Percentiles rank a stretch among this genome's conserved stretches.
Evolutionary conservation across 2,113 vertebrate genomes (phyloP).

Genomic region (Halcyon malimbica): DNA sequence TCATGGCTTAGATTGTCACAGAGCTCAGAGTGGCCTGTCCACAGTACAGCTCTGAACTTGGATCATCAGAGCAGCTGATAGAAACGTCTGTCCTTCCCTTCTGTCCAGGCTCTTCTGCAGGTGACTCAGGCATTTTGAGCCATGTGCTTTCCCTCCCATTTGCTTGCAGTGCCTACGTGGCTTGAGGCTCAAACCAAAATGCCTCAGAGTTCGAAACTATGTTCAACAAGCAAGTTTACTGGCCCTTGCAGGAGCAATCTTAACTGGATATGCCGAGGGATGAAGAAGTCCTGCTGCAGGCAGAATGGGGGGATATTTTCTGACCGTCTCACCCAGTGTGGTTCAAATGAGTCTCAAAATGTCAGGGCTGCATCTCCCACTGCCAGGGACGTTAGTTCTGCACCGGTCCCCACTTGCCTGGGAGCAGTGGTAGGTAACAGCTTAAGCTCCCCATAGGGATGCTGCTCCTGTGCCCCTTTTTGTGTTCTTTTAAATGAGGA

Average conservation of each 20-base stretch:
- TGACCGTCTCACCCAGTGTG: background rate
- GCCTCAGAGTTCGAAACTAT: background rate
- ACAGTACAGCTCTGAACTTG: background rate
- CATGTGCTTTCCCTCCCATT: background rate
- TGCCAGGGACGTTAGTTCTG: background rate
- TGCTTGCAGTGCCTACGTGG: background rate
- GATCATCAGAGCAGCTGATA: background rate
- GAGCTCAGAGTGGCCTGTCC: background rate
- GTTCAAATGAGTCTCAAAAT: background rate
- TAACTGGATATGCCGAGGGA: rapidly evolving
- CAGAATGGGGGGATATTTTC: background rate
- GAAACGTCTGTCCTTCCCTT: background rate
- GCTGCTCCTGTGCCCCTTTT: background rate
- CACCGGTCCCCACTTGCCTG: background rate
- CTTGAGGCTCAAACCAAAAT: background rate
- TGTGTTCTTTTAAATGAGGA: background rate
- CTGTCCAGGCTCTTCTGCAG: background rate
- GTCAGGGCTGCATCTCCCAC: background rate
- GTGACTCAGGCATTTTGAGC: background rate
- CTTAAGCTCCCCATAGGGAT: background rate
- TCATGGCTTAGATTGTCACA: background rate
- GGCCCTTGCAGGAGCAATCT: background rate
- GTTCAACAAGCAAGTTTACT: background rate
- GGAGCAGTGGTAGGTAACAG: background rate
- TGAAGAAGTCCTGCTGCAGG: background rate